Base-by-base conservation (phyloP, 2,113 vertebrate species). In the Mesitornis unicolor region DNA sequence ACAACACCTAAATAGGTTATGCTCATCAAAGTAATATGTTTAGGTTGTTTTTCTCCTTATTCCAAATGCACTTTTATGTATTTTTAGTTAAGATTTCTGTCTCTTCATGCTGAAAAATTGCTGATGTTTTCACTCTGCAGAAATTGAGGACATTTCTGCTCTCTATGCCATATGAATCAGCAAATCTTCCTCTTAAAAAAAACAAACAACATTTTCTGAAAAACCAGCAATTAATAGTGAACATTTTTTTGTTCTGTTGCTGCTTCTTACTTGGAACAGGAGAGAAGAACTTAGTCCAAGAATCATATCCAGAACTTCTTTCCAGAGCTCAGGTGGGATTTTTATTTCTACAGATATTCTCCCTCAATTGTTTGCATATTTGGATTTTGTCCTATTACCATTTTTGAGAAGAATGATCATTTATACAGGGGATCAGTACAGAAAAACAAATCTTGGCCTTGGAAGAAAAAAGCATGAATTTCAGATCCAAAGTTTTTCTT, bases 101-200 rank as follows among this genome's bases (percentile, higher is more conserved):
- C 90, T 95, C 53, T 70, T 97, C 90, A 97, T 96, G 96, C 96
- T 97, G 90, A 97, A 97, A 97, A 97, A 96, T 56, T 96, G 93
- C 97, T 97, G 95, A 96, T 81, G 77, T 87, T 96, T 94, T 92
- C 86, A 94, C 36, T 94, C 67, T 79, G 61, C 53, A 94, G 81
- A 93, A 96, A 97, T 94, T 85, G 92, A 94, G 93, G 90, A 68
- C 91, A 71, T 90, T 93, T 95, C 64, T 89, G 79, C 71, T 93
- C 53, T 87, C 83, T 91, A 61, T 96, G 87, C 75, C 36, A 38
- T n/a, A 90, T 97, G 91, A 98, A 96, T 97, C 96, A 98, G 96
- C 93, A 97, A 93, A 82, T 90, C 64, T 88, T 86, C 61, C 57
- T 86, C 29, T 74, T 71, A n/a, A 83, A 83, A 97, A 84, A 65